phyloP scores from a whole-genome alignment of 1,140 invertebrate genomes.

The Wasmannia auropunctata region DNA sequence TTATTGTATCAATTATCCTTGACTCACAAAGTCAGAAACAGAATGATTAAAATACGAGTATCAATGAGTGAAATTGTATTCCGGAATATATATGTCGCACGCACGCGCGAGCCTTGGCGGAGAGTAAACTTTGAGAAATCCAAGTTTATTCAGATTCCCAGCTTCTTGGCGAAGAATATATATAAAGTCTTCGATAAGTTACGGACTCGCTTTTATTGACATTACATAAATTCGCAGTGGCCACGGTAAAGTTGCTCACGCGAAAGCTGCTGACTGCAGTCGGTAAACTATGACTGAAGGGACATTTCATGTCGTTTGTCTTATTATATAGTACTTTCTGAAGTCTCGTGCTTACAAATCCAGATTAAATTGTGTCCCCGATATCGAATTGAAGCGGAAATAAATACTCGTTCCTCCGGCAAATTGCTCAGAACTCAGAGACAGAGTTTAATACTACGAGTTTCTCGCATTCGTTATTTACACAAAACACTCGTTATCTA shows the following conservation, averaged over 20 bases:
- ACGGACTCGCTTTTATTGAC: constrained; percentile 53
- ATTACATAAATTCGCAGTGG: constrained; percentile 50
- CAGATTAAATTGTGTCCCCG: not conserved
- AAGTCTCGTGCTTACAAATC: not conserved
- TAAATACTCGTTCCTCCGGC: not conserved
- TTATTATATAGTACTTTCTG: not conserved
- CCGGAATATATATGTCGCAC: not conserved
- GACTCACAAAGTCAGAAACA: constrained; percentile 10
- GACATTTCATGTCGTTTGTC: not conserved
- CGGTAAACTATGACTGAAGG: constrained; percentile 4
- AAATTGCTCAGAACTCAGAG: not conserved
- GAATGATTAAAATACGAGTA: constrained; percentile 42
- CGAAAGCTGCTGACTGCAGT: not conserved
- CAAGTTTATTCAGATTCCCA: constrained; percentile 48
- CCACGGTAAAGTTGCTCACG: constrained; percentile 8
- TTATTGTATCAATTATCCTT: constrained; percentile 8
- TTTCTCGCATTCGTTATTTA: constrained; percentile 13
- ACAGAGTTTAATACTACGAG: not conserved
- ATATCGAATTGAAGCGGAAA: not conserved
- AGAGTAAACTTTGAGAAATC: constrained; percentile 55
- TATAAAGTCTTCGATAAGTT: constrained; percentile 51
- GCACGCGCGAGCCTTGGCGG: not conserved
- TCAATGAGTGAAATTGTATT: constrained; percentile 36
- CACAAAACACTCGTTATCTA: constrained; percentile 10
- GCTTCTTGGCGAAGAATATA: constrained; percentile 37